Evolutionary conservation across 2,888 invertebrate species (phyloP).

Genomic region (Druceiella hillmani): DNA sequence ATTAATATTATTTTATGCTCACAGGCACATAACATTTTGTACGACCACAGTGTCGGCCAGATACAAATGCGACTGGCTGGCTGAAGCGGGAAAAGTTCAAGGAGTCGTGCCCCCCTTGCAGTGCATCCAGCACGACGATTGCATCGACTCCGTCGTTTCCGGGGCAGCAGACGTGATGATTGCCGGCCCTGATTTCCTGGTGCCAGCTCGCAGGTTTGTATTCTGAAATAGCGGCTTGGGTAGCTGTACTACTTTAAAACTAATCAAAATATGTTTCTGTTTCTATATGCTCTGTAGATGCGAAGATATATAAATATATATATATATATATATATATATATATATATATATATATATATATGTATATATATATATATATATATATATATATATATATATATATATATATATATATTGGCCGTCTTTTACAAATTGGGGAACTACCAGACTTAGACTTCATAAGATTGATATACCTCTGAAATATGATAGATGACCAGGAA

Average conservation of each 20-base stretch:
- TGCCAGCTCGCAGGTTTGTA: slow-evolving; percentile 58
- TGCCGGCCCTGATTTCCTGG: slow-evolving; percentile 65
- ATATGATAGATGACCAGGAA: too few relatives aligned
- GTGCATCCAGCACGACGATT: slow-evolving; percentile 64
- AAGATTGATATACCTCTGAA: too few relatives aligned
- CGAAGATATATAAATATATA: too few relatives aligned
- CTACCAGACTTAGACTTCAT: too few relatives aligned
- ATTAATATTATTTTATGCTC: slow-evolving; percentile 10
- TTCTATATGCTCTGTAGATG: too few relatives aligned
- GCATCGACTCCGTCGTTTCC: slow-evolving; percentile 59
- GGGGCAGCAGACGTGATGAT: slow-evolving; percentile 68
- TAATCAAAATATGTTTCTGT: too few relatives aligned
- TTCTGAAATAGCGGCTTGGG: neutral
- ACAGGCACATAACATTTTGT: slow-evolving; percentile 56
- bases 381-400: too few relatives aligned
- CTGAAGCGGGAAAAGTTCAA: slow-evolving; percentile 66
- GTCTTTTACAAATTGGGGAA: too few relatives aligned
- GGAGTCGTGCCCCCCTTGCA: slow-evolving; percentile 75
- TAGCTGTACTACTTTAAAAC: neutral
- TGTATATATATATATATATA: too few relatives aligned
- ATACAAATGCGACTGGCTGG: slow-evolving; percentile 74
- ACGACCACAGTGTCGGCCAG: slow-evolving; percentile 63
- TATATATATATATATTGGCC: too few relatives aligned
- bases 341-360: too few relatives aligned
- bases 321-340: too few relatives aligned